Evolutionary conservation across 2,113 vertebrate species (phyloP).

Genomic region (Butorides virescens): DNA sequence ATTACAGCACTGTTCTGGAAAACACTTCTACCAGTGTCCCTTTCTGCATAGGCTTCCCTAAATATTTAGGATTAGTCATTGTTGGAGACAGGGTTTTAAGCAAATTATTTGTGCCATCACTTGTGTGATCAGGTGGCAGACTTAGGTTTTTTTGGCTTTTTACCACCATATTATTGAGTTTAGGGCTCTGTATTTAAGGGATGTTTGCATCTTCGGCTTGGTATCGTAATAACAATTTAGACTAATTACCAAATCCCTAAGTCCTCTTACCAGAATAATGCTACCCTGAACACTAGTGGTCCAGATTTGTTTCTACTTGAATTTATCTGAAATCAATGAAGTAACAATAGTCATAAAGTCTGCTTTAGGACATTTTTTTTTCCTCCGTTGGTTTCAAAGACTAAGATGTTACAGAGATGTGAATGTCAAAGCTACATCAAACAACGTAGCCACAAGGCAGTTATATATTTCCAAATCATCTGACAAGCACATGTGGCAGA

Average conservation of each 20-base stretch:
- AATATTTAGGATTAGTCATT: neutral
- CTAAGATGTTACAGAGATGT: neutral
- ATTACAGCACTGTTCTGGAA: neutral
- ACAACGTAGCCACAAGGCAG: slow-evolving; percentile 22
- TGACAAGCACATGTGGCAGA: neutral
- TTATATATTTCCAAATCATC: neutral
- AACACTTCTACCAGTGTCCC: neutral
- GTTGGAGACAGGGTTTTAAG: neutral
- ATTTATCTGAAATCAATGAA: slow-evolving; percentile 35
- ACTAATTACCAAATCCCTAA: neutral
- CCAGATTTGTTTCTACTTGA: slow-evolving; percentile 1
- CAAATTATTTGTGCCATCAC: neutral
- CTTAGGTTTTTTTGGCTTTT: neutral
- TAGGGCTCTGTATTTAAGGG: neutral
- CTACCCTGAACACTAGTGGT: neutral
- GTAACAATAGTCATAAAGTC: neutral
- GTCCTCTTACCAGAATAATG: neutral
- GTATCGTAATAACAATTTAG: neutral
- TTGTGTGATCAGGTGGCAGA: neutral
- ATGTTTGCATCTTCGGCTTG: neutral
- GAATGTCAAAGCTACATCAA: slow-evolving; percentile 37
- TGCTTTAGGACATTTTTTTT: neutral
- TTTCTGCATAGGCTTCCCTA: neutral
- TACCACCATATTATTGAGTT: neutral
- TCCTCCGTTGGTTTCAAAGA: slow-evolving; percentile 12